These are phyloP conservation scores for Sebastes iracundus DNA, from an alignment of 2,797 vertebrate species.

Conservation along the genomic window DNA sequence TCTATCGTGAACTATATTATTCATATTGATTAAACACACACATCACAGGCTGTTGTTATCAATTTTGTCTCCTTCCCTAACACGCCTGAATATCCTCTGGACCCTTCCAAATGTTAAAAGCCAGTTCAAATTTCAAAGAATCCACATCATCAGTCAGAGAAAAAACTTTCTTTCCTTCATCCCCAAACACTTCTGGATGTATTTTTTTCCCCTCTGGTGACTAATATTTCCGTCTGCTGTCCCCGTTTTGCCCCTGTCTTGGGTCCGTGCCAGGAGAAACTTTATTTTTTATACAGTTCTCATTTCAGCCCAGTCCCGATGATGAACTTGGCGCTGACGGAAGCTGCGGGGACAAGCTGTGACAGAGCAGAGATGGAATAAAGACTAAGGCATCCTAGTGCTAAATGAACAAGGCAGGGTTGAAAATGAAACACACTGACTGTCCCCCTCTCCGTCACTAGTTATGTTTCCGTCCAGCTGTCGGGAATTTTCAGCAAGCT, in stretches of 20 bases:
- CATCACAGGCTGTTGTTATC: not conserved
- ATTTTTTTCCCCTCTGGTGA: conserved; percentile 2
- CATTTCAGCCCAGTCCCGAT: conserved; percentile 20
- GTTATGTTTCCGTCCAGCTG: conserved; percentile 7
- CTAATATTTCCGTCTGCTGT: conserved; percentile 24
- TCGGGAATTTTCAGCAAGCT: conserved; percentile 7
- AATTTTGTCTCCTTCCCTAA: not conserved
- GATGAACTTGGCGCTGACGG: conserved; percentile 23
- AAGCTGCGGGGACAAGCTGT: conserved; percentile 33
- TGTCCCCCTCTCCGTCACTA: not conserved
- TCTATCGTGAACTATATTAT: not conserved
- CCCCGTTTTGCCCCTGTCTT: conserved; percentile 8
- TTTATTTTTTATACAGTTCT: conserved; percentile 14
- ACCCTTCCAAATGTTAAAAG: not conserved
- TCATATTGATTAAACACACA: not conserved
- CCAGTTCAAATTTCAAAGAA: not conserved
- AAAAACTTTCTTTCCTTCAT: conserved; percentile 4
- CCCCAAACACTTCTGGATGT: not conserved
- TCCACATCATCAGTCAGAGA: not conserved
- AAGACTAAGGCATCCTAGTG: conserved; percentile 12
- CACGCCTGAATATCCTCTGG: not conserved
- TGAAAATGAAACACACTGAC: conserved; percentile 15
- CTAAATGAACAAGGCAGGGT: conserved; percentile 36
- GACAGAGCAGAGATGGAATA: conserved; percentile 26
- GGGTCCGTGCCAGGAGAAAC: conserved; percentile 15